Evolutionary conservation across 1,140 invertebrate species (phyloP), one percentile per base, ranked within the genome.

Genomic region (Neotoxoptera formosana): DNA sequence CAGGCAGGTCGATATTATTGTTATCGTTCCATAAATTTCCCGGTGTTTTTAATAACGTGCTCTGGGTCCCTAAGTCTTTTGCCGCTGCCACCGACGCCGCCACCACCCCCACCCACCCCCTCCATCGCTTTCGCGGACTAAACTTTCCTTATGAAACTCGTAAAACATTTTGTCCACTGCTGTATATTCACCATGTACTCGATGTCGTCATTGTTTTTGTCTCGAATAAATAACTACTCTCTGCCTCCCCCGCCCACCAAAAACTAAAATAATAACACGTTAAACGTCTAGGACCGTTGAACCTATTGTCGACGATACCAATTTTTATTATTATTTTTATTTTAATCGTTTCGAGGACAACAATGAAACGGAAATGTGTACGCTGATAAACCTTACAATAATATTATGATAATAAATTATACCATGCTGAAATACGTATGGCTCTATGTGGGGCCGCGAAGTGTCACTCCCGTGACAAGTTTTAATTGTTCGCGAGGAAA

Each of bases 11-110:
- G 91, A 93, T 93, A 93, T 93, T 93, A 93, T 93, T 93, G 91
- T 93, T 93, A 93, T 93, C 91, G 91, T 93, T 93, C 91, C 91
- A 93, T 93, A 93, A 93, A 93, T 93, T 93, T 93, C 48, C 91
- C 91, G 34, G 91, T 86, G 91, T 93, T 93, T 93, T 93, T 93
- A 93, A 93, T 93, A 93, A 93, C 91, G 91, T 93, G 91, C 91
- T 56, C 48, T 56, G 91, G 14, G 81, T 93, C 81, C 91, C 81
- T 93, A 93, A 93, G 91, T 93, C 91, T 93, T 91, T 86, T 93
- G 81, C 81, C 36, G 47, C 48, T 93, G 51, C 25, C 36, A 30
- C 76, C 53, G 41, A 21, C 81, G 21, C 76, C 48, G 21, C 11
- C 56, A 51, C 36, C 36, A 20, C 76, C 8, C 25, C 14, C 25